These are phyloP conservation scores for Pogoniulus pusillus DNA, from an alignment of 2,797 vertebrate genomes.

Conservation along the genomic window DNA sequence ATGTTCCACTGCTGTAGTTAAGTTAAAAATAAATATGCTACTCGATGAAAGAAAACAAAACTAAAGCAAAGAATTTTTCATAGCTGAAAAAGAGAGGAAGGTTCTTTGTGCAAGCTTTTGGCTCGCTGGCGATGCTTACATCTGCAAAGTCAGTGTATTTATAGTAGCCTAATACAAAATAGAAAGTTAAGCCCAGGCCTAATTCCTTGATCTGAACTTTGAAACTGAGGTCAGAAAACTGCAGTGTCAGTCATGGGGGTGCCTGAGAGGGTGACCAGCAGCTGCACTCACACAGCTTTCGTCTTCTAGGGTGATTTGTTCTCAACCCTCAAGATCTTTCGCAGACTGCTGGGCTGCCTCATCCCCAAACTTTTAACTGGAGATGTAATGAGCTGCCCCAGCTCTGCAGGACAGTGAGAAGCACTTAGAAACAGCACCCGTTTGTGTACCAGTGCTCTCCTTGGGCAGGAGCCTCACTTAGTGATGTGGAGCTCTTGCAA, in stretches of 20 bases:
- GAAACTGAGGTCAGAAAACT: conserved; percentile 41
- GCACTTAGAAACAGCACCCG: accelerated
- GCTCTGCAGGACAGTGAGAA: background rate
- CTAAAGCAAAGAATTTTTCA: background rate
- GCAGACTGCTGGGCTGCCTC: background rate
- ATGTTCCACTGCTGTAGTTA: background rate
- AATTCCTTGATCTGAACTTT: conserved; percentile 35
- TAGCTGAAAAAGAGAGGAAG: background rate
- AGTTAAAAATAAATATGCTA: background rate
- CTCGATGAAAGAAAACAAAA: background rate
- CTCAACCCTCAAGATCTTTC: background rate
- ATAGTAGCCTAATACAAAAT: conserved; percentile 50
- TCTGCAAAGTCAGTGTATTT: conserved; percentile 35
- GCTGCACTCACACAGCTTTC: background rate
- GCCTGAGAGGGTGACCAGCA: background rate
- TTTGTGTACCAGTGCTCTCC: background rate
- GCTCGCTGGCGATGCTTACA: background rate
- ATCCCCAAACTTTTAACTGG: background rate
- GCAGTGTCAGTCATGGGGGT: conserved; percentile 2
- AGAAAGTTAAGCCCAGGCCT: conserved; percentile 41
- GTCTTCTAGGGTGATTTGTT: background rate
- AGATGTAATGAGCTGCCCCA: background rate
- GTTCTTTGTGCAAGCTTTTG: background rate
- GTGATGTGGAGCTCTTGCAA: background rate
- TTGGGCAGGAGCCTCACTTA: background rate